phyloP scores from a whole-genome alignment of 2,888 invertebrate species.

The Plebejus melissa region DNA sequence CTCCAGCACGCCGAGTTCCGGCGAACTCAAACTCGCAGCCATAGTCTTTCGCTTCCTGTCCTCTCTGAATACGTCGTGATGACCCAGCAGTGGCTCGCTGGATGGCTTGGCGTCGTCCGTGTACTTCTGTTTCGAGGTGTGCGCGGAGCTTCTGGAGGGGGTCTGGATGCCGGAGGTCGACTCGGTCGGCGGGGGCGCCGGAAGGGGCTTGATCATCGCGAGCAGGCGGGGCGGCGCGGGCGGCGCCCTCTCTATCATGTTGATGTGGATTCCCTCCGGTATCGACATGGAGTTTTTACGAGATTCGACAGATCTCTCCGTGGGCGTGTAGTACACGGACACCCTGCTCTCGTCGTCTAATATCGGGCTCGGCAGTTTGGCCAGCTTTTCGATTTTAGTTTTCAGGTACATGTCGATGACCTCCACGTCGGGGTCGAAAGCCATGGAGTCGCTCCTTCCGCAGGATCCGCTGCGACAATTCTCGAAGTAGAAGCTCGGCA shows the following conservation, averaged over 20 bases:
- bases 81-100: constrained; percentile 68
- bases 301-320: constrained; percentile 81
- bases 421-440: constrained; percentile 83
- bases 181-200: constrained; percentile 46
- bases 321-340: constrained; percentile 91
- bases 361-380: constrained; percentile 66
- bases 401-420: constrained; percentile 84
- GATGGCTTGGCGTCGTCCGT: constrained; percentile 53
- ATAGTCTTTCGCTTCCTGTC: constrained; percentile 43
- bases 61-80: constrained; percentile 41
- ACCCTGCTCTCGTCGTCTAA: constrained; percentile 83
- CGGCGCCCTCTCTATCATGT: constrained; percentile 73
- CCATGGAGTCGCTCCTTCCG: constrained; percentile 86
- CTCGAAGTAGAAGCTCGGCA: constrained; percentile 94
- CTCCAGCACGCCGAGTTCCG: constrained; percentile 55
- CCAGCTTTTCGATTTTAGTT: constrained; percentile 81
- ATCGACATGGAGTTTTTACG: constrained; percentile 63
- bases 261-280: constrained; percentile 80
- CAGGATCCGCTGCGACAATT: constrained; percentile 93
- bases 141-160: constrained; percentile 35
- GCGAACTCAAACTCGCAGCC: constrained; percentile 66
- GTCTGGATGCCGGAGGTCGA: constrained; percentile 43
- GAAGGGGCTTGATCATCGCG: constrained; percentile 57
- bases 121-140: constrained; percentile 35
- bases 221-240: constrained; percentile 53